Conservation (phyloP, 2,113 vertebrate species). For the Rhinopomastus cyanomelas region DNA sequence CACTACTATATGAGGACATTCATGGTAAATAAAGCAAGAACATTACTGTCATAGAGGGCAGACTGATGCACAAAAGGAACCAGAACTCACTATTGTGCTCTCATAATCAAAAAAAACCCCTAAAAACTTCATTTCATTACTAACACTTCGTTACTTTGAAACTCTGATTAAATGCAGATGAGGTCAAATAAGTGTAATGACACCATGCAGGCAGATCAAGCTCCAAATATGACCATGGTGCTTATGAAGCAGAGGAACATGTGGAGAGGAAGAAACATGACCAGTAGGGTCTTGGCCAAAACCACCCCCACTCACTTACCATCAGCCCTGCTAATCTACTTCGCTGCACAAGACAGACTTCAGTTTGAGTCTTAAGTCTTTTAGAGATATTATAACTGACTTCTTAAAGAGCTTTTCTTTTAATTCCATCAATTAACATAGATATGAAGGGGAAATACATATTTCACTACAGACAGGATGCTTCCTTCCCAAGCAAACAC, state of each 20-base stretch:
- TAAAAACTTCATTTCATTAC: not conserved
- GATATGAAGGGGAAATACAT: constrained; percentile 10
- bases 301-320: not conserved
- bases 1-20: not conserved
- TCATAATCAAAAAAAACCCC: not conserved
- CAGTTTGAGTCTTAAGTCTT: constrained; percentile 6
- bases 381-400: constrained; percentile 3
- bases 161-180: not conserved
- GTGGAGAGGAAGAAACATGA: constrained; percentile 27
- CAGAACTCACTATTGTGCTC: not conserved
- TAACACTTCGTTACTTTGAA: not conserved
- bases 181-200: not conserved
- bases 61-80: not conserved
- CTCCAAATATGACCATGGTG: not conserved
- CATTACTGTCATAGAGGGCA: not conserved
- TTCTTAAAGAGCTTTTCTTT: constrained; percentile 41
- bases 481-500: not conserved
- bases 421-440: constrained; percentile 28
- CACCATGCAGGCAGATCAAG: not conserved
- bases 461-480: constrained; percentile 16
- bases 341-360: not conserved
- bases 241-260: constrained; percentile 9
- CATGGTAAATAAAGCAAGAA: not conserved
- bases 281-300: constrained; percentile 29
- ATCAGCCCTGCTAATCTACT: constrained; percentile 20